Conservation (phyloP, 2,797 vertebrate genomes). For the Pelobates cultripes region DNA sequence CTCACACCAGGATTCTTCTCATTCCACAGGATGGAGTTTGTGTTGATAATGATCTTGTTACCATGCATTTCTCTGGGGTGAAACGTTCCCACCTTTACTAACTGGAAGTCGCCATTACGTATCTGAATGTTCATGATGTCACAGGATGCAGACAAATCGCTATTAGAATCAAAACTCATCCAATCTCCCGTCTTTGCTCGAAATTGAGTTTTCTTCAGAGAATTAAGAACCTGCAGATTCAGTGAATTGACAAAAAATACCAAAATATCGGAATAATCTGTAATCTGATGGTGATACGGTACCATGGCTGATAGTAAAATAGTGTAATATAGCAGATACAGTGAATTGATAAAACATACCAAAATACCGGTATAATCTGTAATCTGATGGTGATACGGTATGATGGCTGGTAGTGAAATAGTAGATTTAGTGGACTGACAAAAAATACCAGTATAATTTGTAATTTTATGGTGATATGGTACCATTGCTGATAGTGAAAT, state of each 20-base stretch:
- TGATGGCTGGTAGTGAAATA: too few species aligned
- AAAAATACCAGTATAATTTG: too few species aligned
- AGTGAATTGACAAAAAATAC: not conserved
- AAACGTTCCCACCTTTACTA: constrained; percentile 26
- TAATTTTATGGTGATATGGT: too few species aligned
- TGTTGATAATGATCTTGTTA: constrained; percentile 8
- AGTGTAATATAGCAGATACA: too few species aligned
- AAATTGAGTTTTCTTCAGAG: constrained; percentile 24
- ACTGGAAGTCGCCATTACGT: constrained; percentile 1
- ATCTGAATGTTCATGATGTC: constrained; percentile 34
- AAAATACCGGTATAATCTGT: too few species aligned
- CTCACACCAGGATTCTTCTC: constrained; percentile 11
- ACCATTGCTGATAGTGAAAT: too few species aligned
- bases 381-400: too few species aligned
- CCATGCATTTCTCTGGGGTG: not conserved
- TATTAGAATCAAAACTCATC: constrained; percentile 29
- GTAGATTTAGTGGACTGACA: not conserved
- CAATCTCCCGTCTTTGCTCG: not conserved
- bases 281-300: too few species aligned
- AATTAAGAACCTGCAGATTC: constrained; percentile 16
- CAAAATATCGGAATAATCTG: too few species aligned
- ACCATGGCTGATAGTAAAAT: too few species aligned
- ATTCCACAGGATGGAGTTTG: constrained; percentile 34
- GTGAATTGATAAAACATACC: not conserved
- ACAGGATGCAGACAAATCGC: constrained; percentile 24